These are phyloP conservation scores for Pontoporia blainvillei DNA, from an alignment of 2,113 vertebrate species.

Conservation along the genomic window DNA sequence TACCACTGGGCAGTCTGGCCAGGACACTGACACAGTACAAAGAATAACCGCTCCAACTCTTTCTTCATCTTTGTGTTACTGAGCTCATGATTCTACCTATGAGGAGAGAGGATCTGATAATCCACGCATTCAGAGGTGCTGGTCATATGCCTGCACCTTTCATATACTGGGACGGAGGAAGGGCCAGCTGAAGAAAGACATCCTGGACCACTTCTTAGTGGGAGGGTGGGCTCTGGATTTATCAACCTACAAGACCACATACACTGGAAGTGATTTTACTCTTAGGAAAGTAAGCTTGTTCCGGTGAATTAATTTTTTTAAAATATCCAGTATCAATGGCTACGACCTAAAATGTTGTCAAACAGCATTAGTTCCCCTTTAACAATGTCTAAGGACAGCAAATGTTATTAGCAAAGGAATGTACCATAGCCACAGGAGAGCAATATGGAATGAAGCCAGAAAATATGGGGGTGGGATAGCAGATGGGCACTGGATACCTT, in stretches of 20 bases:
- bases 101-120: neutral
- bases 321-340: neutral
- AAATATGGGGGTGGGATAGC: neutral
- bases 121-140: neutral
- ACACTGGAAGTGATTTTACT: neutral
- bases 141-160: neutral
- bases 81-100: neutral
- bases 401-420: neutral
- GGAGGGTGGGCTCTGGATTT: neutral
- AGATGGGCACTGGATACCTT: neutral
- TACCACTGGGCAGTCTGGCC: neutral
- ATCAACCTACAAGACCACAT: neutral
- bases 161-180: neutral
- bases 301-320: neutral
- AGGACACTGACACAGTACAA: neutral
- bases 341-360: neutral
- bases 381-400: neutral
- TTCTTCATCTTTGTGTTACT: neutral
- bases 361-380: neutral
- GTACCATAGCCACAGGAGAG: neutral
- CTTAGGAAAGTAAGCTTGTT: neutral
- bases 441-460: neutral
- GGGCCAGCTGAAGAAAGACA: neutral
- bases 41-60: neutral
- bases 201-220: neutral